Evolutionary conservation across 2,113 vertebrate genomes (phyloP).

Genomic region (Sylvilagus bachmani): DNA sequence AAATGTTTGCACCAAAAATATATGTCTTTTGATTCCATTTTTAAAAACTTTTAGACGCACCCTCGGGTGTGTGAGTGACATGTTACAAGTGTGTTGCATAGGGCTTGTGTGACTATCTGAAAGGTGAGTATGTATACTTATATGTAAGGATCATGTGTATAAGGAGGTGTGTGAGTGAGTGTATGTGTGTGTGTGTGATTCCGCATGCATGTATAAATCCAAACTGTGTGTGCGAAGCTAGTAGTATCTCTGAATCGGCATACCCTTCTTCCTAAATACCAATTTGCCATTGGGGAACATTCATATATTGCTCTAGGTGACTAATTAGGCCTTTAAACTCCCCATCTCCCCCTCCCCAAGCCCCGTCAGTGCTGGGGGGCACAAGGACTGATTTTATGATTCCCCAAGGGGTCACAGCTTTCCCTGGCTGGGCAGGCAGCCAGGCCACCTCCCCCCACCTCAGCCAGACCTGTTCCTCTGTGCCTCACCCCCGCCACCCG

Average conservation of each 20-base stretch:
- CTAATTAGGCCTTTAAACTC: slow-evolving; percentile 84
- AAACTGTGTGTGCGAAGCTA: not conserved
- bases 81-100: not conserved
- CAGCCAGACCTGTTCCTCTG: slow-evolving; percentile 75
- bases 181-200: not conserved
- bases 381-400: slow-evolving; percentile 82
- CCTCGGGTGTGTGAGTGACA: not conserved
- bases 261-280: slow-evolving; percentile 71
- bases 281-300: slow-evolving; percentile 74
- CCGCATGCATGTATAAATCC: not conserved
- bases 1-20: too few species aligned
- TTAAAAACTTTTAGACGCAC: too few species aligned
- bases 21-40: too few species aligned
- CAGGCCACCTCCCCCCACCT: slow-evolving; percentile 80
- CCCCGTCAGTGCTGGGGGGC: slow-evolving; percentile 74
- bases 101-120: slow-evolving; percentile 14
- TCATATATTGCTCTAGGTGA: slow-evolving; percentile 76
- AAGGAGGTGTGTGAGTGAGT: not conserved
- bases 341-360: slow-evolving; percentile 69
- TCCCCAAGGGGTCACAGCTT: slow-evolving; percentile 83
- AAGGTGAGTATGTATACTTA: not conserved
- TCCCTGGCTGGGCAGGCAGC: slow-evolving; percentile 81
- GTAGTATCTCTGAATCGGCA: slow-evolving; percentile 64
- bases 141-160: not conserved
- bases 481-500: slow-evolving; percentile 29